These are phyloP conservation scores for Drosophila chauvacae DNA, from an alignment of 1,140 invertebrate genomes.

Conservation along the genomic window DNA sequence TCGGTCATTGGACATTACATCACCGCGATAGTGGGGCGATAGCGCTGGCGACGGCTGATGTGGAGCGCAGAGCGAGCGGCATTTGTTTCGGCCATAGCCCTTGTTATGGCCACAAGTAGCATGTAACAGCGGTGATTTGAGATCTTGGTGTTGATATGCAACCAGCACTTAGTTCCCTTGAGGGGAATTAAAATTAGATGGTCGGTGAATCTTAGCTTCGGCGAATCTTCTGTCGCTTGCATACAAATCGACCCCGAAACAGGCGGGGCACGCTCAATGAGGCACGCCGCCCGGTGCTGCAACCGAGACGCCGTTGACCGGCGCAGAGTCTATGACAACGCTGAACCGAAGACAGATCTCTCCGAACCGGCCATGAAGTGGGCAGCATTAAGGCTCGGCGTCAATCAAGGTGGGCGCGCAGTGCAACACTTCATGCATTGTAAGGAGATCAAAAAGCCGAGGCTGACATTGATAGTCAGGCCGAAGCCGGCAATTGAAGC, in stretches of 20 bases:
- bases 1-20: constrained; percentile 67
- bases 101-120: constrained; percentile 25
- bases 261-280: constrained; percentile 54
- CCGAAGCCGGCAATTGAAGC: constrained; percentile 44
- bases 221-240: constrained; percentile 23
- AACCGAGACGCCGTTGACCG: constrained; percentile 43
- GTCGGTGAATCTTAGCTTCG: too few species aligned
- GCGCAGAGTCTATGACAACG: constrained; percentile 16
- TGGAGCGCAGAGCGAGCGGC: constrained; percentile 29
- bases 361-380: constrained; percentile 24
- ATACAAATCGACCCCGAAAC: constrained; percentile 21
- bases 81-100: constrained; percentile 30
- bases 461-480: constrained; percentile 59
- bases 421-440: constrained; percentile 37
- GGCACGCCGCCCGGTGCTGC: constrained; percentile 21
- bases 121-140: constrained; percentile 12
- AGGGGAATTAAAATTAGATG: constrained; percentile 39
- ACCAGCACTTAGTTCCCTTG: constrained; percentile 55
- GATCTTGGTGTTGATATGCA: constrained; percentile 60
- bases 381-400: constrained; percentile 33
- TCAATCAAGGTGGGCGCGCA: constrained; percentile 58
- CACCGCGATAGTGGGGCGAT: constrained; percentile 44
- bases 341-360: constrained; percentile 47
- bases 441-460: constrained; percentile 48
- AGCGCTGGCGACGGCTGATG: background rate